A percentile compares a stretch with the other conserved stretches of the same genome.
Conservation (phyloP, 1,140 invertebrate genomes). For the Meteorus sp. region DNA sequence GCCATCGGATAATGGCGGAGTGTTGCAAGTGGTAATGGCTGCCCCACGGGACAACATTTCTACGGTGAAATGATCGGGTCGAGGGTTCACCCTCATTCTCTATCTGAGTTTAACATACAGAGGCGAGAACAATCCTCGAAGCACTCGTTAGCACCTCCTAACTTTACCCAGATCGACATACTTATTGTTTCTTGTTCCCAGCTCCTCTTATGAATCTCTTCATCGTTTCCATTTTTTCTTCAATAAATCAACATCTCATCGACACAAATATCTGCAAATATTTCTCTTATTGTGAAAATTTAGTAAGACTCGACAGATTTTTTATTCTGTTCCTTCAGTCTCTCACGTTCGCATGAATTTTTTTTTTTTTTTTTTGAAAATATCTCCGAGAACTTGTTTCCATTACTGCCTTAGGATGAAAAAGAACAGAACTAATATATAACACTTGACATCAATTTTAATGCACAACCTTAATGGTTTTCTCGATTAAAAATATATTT, state of each 20-base stretch:
- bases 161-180: constrained; percentile 37
- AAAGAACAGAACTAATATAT: no score
- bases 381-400: no score
- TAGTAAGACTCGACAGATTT: no score
- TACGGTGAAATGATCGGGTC: constrained; percentile 26
- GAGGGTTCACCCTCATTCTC: neutral
- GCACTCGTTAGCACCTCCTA: constrained; percentile 52
- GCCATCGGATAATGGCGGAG: constrained; percentile 37
- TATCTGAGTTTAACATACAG: neutral
- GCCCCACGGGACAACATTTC: constrained; percentile 42
- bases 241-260: neutral
- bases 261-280: neutral
- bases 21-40: constrained; percentile 45
- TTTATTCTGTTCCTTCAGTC: no score
- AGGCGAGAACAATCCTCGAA: constrained; percentile 22
- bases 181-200: constrained; percentile 34
- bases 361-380: no score
- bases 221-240: neutral
- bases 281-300: constrained; percentile 17
- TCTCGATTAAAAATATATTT: no score
- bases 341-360: no score
- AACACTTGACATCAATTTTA: no score
- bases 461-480: no score
- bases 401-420: no score
- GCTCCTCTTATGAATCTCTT: constrained; percentile 1